Conservation (phyloP, 2,113 vertebrate species). For the Triplophysa tibetana region DNA sequence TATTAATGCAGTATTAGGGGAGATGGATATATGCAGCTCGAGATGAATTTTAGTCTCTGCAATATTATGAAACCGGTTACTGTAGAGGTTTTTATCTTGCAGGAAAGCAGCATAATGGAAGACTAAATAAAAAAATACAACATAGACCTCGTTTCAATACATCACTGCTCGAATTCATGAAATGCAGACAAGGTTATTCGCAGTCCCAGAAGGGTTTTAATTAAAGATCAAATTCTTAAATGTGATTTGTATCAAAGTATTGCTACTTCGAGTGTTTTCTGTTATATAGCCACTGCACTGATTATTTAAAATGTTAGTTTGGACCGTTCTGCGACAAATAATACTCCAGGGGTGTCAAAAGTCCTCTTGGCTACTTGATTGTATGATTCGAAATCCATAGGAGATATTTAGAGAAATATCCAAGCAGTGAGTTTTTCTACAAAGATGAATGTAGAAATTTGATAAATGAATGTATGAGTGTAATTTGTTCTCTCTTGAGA, state of each 20-base stretch:
- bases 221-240: constrained; percentile 12
- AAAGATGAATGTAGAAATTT: no score
- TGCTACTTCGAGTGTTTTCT: neutral
- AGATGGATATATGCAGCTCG: constrained; percentile 57
- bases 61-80: constrained; percentile 13
- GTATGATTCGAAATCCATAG: no score
- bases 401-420: no score
- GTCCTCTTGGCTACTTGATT: no score
- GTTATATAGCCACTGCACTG: neutral
- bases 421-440: no score
- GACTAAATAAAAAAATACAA: neutral
- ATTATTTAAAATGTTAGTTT: neutral
- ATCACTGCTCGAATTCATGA: neutral
- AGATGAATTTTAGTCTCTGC: constrained; percentile 55
- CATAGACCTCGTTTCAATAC: neutral
- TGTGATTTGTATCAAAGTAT: constrained; percentile 4
- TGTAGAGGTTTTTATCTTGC: neutral
- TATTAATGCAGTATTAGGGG: constrained; percentile 59
- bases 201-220: neutral
- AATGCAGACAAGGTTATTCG: neutral
- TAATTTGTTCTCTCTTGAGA: constrained; percentile 35
- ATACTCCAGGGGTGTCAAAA: no score
- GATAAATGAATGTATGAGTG: neutral
- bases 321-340: no score
- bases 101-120: neutral